Evolutionary conservation across 1,140 invertebrate genomes (phyloP).

Genomic region (Atopsyche davidsoni): DNA sequence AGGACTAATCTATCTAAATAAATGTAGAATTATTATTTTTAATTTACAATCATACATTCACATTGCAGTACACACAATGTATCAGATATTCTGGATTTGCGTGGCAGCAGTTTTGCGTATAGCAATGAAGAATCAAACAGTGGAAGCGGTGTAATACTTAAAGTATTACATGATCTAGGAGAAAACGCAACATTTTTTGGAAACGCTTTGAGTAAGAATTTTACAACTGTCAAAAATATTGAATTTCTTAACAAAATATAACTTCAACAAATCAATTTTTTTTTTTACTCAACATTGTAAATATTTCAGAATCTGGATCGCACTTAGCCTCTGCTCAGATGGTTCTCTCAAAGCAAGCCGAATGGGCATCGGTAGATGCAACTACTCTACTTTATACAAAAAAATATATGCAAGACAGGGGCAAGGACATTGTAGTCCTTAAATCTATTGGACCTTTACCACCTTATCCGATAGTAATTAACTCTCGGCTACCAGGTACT

Average conservation of each 20-base stretch:
- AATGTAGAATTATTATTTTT: neutral
- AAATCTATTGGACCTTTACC: constrained; percentile 56
- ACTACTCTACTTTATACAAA: constrained; percentile 51
- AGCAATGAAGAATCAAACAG: constrained; percentile 50
- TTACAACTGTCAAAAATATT: constrained; percentile 3
- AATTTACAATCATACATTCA: constrained; percentile 17
- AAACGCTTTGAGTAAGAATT: constrained; percentile 47
- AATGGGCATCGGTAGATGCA: constrained; percentile 58
- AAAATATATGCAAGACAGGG: constrained; percentile 51
- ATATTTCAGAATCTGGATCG: constrained; percentile 48
- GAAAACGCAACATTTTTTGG: constrained; percentile 60
- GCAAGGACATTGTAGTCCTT: constrained; percentile 50
- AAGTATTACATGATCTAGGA: constrained; percentile 51
- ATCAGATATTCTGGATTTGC: constrained; percentile 51
- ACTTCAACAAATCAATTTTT: neutral
- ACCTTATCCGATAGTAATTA: constrained; percentile 55
- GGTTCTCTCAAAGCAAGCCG: constrained; percentile 54
- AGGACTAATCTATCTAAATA: too few species aligned
- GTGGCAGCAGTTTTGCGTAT: constrained; percentile 54
- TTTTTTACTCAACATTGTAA: constrained; percentile 4
- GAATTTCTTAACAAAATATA: neutral
- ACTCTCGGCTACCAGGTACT: constrained; percentile 49
- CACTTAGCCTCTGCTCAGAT: constrained; percentile 56
- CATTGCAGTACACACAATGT: constrained; percentile 50
- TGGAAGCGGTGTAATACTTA: constrained; percentile 50